phyloP scores from a whole-genome alignment of 1,140 invertebrate genomes.

The Drosophila kanapiae region DNA sequence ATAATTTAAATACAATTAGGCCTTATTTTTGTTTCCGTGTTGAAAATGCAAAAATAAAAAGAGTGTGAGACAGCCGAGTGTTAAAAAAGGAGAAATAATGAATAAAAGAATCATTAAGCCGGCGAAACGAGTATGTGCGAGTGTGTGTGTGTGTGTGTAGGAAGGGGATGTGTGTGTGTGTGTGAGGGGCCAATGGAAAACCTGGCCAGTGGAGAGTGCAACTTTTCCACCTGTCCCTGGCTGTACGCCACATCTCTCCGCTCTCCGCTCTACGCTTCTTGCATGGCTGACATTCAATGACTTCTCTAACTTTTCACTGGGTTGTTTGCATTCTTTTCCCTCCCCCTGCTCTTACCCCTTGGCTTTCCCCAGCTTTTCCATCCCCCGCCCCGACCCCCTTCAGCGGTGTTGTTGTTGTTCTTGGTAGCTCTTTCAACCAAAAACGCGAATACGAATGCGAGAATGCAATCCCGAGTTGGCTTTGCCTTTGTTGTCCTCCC shows the following conservation, averaged over 20 bases:
- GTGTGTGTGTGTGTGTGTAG: not conserved
- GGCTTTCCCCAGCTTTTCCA: not conserved
- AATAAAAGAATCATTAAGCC: constrained; percentile 83
- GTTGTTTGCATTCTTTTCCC: constrained; percentile 62
- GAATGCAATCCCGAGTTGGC: constrained; percentile 70
- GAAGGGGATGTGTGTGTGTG: constrained; percentile 3
- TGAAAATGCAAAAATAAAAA: constrained; percentile 5
- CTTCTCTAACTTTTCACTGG: constrained; percentile 79
- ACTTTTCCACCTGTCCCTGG: constrained; percentile 29
- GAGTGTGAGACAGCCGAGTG: constrained; percentile 2
- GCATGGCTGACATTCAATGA: constrained; percentile 83
- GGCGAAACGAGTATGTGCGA: constrained; percentile 45
- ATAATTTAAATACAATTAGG: too few relatives aligned
- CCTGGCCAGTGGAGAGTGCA: constrained; percentile 54
- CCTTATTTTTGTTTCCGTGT: not conserved
- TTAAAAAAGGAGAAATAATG: constrained; percentile 69
- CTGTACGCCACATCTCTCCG: not conserved
- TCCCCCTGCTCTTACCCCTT: not conserved
- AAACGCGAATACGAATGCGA: constrained; percentile 60
- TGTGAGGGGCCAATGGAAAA: constrained; percentile 29
- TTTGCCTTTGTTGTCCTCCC: constrained; percentile 30
- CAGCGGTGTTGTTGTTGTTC: constrained; percentile 55
- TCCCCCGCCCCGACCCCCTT: not conserved
- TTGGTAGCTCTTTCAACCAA: constrained; percentile 70
- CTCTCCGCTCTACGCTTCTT: constrained; percentile 38